Evolutionary conservation across 2,113 vertebrate genomes (phyloP).

Genomic region (Clarias macrocephalus): DNA sequence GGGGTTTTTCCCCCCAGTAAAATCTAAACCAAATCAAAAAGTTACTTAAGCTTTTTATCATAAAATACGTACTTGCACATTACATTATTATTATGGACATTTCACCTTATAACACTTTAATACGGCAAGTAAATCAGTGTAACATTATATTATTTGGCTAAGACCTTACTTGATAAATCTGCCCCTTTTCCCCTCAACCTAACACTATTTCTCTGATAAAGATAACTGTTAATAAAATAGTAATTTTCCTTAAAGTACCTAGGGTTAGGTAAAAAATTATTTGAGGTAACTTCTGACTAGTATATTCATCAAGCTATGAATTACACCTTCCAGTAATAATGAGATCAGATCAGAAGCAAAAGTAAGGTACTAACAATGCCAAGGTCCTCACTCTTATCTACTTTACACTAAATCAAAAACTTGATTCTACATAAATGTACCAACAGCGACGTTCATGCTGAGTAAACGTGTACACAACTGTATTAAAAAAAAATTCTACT

Average conservation of each 20-base stretch:
- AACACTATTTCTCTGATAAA: background rate
- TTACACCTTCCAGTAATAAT: background rate
- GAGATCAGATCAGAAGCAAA: background rate
- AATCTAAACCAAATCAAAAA: too few species aligned
- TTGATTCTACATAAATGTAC: background rate
- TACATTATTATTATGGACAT: background rate
- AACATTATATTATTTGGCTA: background rate
- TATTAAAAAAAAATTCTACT: too few species aligned
- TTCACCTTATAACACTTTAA: background rate
- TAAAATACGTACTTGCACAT: background rate
- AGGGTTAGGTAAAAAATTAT: too few species aligned
- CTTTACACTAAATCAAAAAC: background rate
- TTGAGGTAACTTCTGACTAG: background rate
- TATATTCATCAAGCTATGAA: background rate
- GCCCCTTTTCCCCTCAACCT: background rate
- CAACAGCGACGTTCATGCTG: background rate
- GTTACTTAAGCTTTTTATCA: too few species aligned
- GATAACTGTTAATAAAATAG: background rate
- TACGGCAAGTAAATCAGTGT: background rate
- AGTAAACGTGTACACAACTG: too few species aligned
- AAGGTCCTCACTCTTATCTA: background rate
- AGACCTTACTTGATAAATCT: background rate
- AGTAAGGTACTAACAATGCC: background rate
- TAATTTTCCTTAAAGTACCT: too few species aligned
- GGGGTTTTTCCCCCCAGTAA: too few species aligned